A percentile compares a stretch with the other conserved stretches of the same genome.
These are phyloP conservation scores for Pogonocherus hispidulus DNA, from an alignment of 2,888 invertebrate species.

Conservation along the genomic window DNA sequence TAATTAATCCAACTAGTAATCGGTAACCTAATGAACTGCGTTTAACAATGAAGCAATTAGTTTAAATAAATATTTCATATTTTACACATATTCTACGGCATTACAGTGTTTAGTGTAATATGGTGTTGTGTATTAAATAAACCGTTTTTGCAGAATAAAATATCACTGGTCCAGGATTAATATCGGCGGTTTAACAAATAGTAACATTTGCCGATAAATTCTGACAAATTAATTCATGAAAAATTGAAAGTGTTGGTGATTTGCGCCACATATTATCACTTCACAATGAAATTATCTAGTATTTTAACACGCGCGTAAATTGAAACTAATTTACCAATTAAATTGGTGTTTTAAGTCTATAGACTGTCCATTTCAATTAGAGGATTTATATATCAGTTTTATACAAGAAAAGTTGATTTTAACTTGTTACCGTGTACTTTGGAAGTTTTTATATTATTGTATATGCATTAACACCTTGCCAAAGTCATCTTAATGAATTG, in stretches of 20 bases:
- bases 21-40: neutral
- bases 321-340: slow-evolving; percentile 8
- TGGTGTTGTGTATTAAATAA: slow-evolving; percentile 21
- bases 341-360: neutral
- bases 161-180: slow-evolving; percentile 20
- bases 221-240: slow-evolving; percentile 31
- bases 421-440: too few relatives aligned
- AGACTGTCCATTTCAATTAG: neutral
- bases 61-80: slow-evolving; percentile 25
- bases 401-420: too few relatives aligned
- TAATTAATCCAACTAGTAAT: too few relatives aligned
- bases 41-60: slow-evolving; percentile 19
- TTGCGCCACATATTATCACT: slow-evolving; percentile 25
- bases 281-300: slow-evolving; percentile 15
- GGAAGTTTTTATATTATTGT: too few relatives aligned
- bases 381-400: too few relatives aligned
- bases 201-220: slow-evolving; percentile 26
- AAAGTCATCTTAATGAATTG: too few relatives aligned
- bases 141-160: slow-evolving; percentile 32
- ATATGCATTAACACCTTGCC: too few relatives aligned
- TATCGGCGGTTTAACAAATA: slow-evolving; percentile 26
- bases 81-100: neutral
- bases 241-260: slow-evolving; percentile 31
- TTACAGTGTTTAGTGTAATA: slow-evolving; percentile 16
- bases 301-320: slow-evolving; percentile 12